These are phyloP conservation scores for Strix aluco DNA, from an alignment of 2,113 vertebrate species.

Conservation along the genomic window DNA sequence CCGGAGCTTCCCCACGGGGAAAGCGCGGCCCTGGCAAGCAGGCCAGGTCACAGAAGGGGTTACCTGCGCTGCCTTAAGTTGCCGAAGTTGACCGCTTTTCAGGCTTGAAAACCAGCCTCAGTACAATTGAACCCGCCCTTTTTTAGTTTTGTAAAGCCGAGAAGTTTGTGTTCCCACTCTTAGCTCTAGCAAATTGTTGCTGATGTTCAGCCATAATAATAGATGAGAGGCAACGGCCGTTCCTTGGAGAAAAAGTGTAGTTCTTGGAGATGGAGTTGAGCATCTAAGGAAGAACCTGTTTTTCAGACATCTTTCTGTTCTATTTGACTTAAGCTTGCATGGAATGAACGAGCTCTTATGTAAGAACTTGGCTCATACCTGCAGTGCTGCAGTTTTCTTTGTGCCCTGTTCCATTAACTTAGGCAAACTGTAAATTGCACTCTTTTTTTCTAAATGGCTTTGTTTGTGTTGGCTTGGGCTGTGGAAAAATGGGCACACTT, in stretches of 20 bases:
- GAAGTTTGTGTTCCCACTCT: not conserved
- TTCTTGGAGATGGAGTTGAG: not conserved
- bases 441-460: not conserved
- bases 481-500: not conserved
- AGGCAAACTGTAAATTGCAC: not conserved
- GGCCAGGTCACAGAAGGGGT: fast-evolving
- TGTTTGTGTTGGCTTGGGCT: not conserved
- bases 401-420: not conserved
- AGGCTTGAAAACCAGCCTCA: not conserved
- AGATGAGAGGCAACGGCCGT: not conserved
- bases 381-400: not conserved
- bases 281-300: not conserved
- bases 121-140: fast-evolving
- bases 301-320: not conserved
- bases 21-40: not conserved
- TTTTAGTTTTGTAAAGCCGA: not conserved
- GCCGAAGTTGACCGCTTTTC: fast-evolving
- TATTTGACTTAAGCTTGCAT: fast-evolving
- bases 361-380: not conserved
- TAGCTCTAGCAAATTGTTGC: not conserved
- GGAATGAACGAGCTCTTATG: not conserved
- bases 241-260: not conserved
- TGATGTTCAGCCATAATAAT: not conserved
- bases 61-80: fast-evolving
- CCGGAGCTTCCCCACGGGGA: fast-evolving